Percentiles rank a stretch among this genome's conserved stretches.
Evolutionary conservation across 2,888 invertebrate species (phyloP).

Genomic region (Mesorhabditis belari): DNA sequence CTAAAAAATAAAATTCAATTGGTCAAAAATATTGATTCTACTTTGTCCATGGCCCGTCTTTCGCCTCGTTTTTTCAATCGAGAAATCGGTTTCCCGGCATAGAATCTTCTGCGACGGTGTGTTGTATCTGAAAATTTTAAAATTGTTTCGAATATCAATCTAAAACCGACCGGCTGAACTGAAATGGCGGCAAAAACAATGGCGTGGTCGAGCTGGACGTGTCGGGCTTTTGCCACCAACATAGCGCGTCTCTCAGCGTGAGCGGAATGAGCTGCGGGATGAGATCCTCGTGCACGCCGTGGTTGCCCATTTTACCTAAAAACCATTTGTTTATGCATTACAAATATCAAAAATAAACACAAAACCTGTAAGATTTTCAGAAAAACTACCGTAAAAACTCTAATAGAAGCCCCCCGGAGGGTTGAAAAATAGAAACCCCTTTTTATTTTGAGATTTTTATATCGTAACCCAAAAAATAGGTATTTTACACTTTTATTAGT

Average conservation of each 20-base stretch:
- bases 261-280: slow-evolving; percentile 21
- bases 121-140: slow-evolving; percentile 21
- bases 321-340: background rate
- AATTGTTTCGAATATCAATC: background rate
- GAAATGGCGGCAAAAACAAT: slow-evolving; percentile 45
- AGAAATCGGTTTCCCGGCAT: slow-evolving; percentile 33
- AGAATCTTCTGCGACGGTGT: slow-evolving; percentile 40
- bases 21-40: slow-evolving; percentile 6
- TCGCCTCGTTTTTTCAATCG: slow-evolving; percentile 18
- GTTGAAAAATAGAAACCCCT: too few species aligned
- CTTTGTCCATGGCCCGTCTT: slow-evolving; percentile 42
- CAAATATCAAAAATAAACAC: background rate
- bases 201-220: slow-evolving; percentile 14
- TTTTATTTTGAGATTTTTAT: too few species aligned
- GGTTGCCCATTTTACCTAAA: too few species aligned
- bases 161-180: slow-evolving; percentile 35
- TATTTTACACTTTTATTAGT: too few species aligned
- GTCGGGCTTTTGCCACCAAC: slow-evolving; percentile 53
- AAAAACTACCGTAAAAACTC: too few species aligned
- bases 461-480: too few species aligned
- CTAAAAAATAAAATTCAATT: slow-evolving; percentile 7
- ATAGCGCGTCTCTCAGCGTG: background rate
- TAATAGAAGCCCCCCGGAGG: too few species aligned
- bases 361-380: background rate
- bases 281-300: too few species aligned